Base-by-base conservation (phyloP, 1,140 invertebrate genomes). In the Zaprionus ghesquierei region DNA sequence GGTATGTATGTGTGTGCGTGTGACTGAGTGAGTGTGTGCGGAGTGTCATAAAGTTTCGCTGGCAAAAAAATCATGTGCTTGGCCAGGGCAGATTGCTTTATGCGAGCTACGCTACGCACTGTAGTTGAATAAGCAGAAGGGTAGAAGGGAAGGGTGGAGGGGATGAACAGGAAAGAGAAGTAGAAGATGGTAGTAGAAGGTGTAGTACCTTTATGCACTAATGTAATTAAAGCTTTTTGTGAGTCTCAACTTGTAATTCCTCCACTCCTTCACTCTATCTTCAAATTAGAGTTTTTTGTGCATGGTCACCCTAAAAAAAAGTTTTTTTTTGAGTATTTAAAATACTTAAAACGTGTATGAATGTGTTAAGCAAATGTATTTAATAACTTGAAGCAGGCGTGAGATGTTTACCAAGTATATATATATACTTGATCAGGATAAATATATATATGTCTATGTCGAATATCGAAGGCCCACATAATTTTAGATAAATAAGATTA, bases 51-150 rank as follows among this genome's bases (percentile, higher is more conserved):
- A 72, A 68, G 55, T 63, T 69, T 65, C 50, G 20, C 61, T 64
- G 49, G 44, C 54, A 75, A 70, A 60, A n/a, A 75, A 64, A 58
- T 64, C 54, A 64, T 55, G 60, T 60, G 60, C 64, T 38, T 27
- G 27, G 25, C 54, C 56, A 51, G 33, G 27, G 3, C 3, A 18
- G 33, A 20, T 61, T 5, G 10, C 4, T n/a, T n/a, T n/a, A n/a
- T n/a, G n/a, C n/a, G n/a, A n/a, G n/a, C n/a, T n/a, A n/a, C n/a
- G n/a, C n/a, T n/a, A n/a, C n/a, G n/a, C n/a, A 27, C 18, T 13
- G 29, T 6, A 33, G 49, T 12, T 38, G 20, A 13, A 18, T 1
- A 13, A n/a, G 6, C 9, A 10, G 2, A 8, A 15, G n/a, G 35
- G 1, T 6, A 38, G 13, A n/a, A n/a, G 5, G 6, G 35, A n/a